Conservation (phyloP, 2,113 vertebrate species). For the Condylura cristata region DNA sequence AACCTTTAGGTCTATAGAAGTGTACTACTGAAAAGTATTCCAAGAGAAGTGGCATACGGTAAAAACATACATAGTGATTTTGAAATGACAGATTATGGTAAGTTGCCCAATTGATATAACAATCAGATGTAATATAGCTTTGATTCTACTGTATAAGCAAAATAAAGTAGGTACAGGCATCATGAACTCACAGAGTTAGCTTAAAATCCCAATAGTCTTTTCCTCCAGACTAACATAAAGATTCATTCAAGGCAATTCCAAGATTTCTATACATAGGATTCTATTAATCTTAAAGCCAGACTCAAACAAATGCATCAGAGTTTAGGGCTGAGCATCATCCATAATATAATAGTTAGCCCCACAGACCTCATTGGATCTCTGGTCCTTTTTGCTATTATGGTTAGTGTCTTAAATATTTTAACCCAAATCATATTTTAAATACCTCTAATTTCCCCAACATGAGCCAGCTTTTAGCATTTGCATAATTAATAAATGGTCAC, state of each 20-base stretch:
- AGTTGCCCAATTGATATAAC: conserved; percentile 56
- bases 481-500: background rate
- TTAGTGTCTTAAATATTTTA: background rate
- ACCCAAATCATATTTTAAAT: conserved; percentile 8
- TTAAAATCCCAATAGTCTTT: background rate
- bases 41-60: conserved; percentile 63
- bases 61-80: conserved; percentile 86
- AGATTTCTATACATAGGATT: background rate
- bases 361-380: background rate
- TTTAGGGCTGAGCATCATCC: background rate
- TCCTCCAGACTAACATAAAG: background rate
- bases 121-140: background rate
- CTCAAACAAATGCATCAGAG: background rate
- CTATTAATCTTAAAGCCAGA: background rate
- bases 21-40: conserved; percentile 89
- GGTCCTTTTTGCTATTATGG: background rate
- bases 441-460: background rate
- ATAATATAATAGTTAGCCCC: background rate
- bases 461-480: background rate
- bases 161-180: background rate
- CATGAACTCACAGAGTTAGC: background rate
- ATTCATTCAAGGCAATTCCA: background rate
- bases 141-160: background rate
- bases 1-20: conserved; percentile 94
- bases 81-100: conserved; percentile 83